Conservation (phyloP, 2,888 invertebrate species). For the Choreutis nemorana region DNA sequence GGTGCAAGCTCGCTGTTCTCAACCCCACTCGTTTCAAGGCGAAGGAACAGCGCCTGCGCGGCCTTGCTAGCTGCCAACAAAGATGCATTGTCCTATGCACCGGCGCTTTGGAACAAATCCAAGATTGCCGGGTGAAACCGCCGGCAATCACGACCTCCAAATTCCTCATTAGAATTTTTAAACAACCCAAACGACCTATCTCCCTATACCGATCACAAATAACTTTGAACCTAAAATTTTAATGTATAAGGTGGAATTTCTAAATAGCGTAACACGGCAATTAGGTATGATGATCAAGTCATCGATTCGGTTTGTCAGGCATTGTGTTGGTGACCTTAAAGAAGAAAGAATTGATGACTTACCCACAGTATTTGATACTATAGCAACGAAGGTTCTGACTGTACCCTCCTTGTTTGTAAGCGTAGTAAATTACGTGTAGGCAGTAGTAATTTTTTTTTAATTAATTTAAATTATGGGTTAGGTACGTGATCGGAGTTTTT, state of each 20-base stretch:
- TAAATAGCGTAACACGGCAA: slow-evolving; percentile 24
- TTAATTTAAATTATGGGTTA: too few species aligned
- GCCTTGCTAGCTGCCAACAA: slow-evolving; percentile 45
- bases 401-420: too few species aligned
- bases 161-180: slow-evolving; percentile 49
- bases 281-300: slow-evolving; percentile 39
- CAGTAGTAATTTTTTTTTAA: too few species aligned
- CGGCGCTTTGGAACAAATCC: slow-evolving; percentile 57
- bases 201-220: slow-evolving; percentile 8
- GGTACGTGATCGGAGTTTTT: too few species aligned
- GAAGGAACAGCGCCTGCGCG: slow-evolving; percentile 24
- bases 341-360: slow-evolving; percentile 54
- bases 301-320: slow-evolving; percentile 41
- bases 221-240: too few species aligned
- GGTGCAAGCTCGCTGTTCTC: too few species aligned
- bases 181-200: slow-evolving; percentile 18
- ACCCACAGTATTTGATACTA: too few species aligned
- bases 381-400: slow-evolving; percentile 49
- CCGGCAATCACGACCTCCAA: slow-evolving; percentile 53
- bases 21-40: slow-evolving; percentile 34
- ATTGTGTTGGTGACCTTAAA: slow-evolving; percentile 49
- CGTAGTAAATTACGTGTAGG: slow-evolving; percentile 26
- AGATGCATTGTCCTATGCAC: slow-evolving; percentile 53
- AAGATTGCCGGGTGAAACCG: slow-evolving; percentile 43
- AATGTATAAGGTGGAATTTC: too few species aligned